Evolutionary conservation across 2,797 vertebrate genomes (phyloP).

Genomic region (Hephaestus fuliginosus): DNA sequence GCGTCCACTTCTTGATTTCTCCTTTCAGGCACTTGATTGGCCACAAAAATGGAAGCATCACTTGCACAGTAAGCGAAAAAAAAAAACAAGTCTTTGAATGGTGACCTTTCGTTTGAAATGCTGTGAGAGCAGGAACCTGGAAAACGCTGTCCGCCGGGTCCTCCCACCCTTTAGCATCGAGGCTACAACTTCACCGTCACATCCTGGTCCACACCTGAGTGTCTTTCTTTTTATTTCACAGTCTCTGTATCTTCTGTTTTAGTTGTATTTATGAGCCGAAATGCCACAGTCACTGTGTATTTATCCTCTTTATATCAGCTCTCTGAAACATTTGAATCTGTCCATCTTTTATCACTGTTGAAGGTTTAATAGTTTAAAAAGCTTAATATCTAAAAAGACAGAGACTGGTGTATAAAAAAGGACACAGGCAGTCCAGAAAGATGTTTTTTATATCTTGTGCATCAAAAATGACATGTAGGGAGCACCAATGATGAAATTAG

Average conservation of each 20-base stretch:
- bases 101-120: conserved; percentile 8
- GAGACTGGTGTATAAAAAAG: too few relatives aligned
- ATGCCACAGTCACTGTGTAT: neutral
- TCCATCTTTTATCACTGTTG: too few relatives aligned
- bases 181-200: neutral
- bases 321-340: neutral
- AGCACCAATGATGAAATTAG: too few relatives aligned
- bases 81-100: neutral
- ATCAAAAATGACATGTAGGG: too few relatives aligned
- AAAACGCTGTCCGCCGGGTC: neutral
- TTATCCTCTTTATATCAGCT: too few relatives aligned
- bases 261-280: neutral
- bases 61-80: neutral
- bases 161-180: neutral
- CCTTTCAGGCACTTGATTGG: conserved; percentile 53
- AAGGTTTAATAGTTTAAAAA: too few relatives aligned
- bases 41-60: conserved; percentile 34
- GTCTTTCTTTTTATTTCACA: too few relatives aligned
- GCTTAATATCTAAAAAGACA: too few relatives aligned
- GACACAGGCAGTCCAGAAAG: too few relatives aligned
- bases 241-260: neutral
- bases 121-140: neutral
- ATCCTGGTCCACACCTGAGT: neutral
- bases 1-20: neutral
- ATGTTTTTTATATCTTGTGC: too few relatives aligned